Evolutionary conservation across 2,797 vertebrate species (phyloP), one percentile per base, ranked within the genome.

Genomic region (Sciurus carolinensis): DNA sequence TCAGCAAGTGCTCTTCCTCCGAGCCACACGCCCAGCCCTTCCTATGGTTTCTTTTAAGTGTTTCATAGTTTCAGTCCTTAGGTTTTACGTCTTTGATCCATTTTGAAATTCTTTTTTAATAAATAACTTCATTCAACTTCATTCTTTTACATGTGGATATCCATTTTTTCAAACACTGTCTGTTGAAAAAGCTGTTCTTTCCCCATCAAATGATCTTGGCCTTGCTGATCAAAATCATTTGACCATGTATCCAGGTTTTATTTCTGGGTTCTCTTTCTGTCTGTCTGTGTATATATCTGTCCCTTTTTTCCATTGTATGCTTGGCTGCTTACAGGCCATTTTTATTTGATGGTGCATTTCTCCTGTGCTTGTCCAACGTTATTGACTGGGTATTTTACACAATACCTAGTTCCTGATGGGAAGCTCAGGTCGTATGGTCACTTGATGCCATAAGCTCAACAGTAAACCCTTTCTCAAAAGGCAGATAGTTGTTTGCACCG

Each of bases 381-480:
- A 42, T 30, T 83, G 18, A 7, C 24, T 91, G 5, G 33, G 82
- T 66, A 7, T 6, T 11, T 64, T 22, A 17, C 86, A 76, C 52
- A 64, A 10, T 28, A 44, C 62, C 33, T 9, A 26, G 71, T 22
- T 96, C 44, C 87, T 66, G 36, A 9, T 20, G 82, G 87, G 36
- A 87, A 13, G 30, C 62, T 54, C 36, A 30, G 93, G 47, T 67
- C 24, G 10, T 44, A 0, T 5, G 62, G 52, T 73, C 26, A 50
- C 44, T 77, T n/a, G 7, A 0, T 47, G 30, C 62, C 47, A 50
- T 10, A 42, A 44, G 67, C 36, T 26, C 39, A n/a, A 33, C 39
- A 42, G 24, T 44, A 73, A 89, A 24, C 42, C 28, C 72, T 33
- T 86, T 87, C 39, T 92, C 80, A 57, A 36, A 85, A 95, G 75